Evolutionary conservation across 2,888 invertebrate species (phyloP), one percentile per base, ranked within the genome.

Genomic region (Acrobasis suavella): DNA sequence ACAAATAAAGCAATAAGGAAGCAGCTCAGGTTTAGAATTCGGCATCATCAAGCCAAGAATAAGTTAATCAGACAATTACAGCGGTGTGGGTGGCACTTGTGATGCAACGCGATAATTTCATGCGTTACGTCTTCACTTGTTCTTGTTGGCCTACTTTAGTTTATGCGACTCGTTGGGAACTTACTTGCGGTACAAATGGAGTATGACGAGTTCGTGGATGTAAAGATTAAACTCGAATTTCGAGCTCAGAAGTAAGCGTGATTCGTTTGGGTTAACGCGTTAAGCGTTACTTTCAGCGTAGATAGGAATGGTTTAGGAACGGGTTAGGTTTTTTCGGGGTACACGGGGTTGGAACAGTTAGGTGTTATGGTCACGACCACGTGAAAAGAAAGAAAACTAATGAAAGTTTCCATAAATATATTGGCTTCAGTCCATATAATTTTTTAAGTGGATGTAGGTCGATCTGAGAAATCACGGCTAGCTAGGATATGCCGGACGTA

Each of bases 41-140:
- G 9, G 17, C 37, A 42, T 46, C 51, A 51, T 60, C 51, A 56
- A n/a, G 22, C 42, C 42, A 46, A 22, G 56, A 56, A 56, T 56
- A 56, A 56, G 42, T 56, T 56, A 56, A 56, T 56, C 42, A 56
- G 16, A 14, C 17, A 56, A 42, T 56, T 22, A 56, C 42, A 46
- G 10, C 10, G 12, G 54, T n/a, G 56, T 56, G 42, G 56, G 56
- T 56, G 56, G 56, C 17, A 15, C 2, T 16, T 17, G 42, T 56
- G 56, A 56, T 56, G 56, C 56, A 56, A 56, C 56, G 52, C 52
- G 52, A 56, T 56, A 42, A 56, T 56, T 56, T 46, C 56, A 46
- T 56, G 56, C 39, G 55, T 56, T 56, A 42, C 56, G 56, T 56
- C 56, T 56, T 56, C 56, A 56, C 56, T 56, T 42, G 16, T 56